Evolutionary conservation across 2,113 vertebrate species (phyloP).

Genomic region (Dascyllus trimaculatus): DNA sequence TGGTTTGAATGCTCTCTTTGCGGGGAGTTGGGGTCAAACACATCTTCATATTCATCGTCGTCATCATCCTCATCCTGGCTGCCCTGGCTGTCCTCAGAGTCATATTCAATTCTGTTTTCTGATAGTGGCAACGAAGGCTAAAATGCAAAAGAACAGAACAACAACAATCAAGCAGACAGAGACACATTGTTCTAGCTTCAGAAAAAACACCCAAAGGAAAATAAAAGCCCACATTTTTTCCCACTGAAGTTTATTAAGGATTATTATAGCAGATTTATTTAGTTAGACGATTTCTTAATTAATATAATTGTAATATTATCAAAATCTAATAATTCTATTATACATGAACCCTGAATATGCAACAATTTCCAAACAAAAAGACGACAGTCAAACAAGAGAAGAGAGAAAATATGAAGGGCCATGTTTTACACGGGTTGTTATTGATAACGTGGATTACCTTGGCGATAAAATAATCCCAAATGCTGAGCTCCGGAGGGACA

Average conservation of each 20-base stretch:
- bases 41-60: constrained; percentile 83
- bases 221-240: too few relatives aligned
- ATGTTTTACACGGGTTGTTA: not conserved
- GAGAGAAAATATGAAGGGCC: too few relatives aligned
- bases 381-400: too few relatives aligned
- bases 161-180: not conserved
- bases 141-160: constrained; percentile 51
- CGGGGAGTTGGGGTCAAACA: constrained; percentile 84
- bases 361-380: not conserved
- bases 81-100: constrained; percentile 95
- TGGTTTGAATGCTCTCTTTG: constrained; percentile 94
- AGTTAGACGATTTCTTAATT: not conserved
- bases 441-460: constrained; percentile 87
- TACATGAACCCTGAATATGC: not conserved
- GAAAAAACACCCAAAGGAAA: not conserved
- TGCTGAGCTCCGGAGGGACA: constrained; percentile 96
- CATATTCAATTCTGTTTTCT: constrained; percentile 90
- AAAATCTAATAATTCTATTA: not conserved
- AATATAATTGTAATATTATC: too few relatives aligned
- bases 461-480: constrained; percentile 98
- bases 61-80: constrained; percentile 90
- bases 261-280: not conserved
- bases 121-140: constrained; percentile 90
- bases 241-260: not conserved
- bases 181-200: not conserved